These are phyloP conservation scores for Amniataba percoides DNA, from an alignment of 2,797 vertebrate species.

Conservation along the genomic window DNA sequence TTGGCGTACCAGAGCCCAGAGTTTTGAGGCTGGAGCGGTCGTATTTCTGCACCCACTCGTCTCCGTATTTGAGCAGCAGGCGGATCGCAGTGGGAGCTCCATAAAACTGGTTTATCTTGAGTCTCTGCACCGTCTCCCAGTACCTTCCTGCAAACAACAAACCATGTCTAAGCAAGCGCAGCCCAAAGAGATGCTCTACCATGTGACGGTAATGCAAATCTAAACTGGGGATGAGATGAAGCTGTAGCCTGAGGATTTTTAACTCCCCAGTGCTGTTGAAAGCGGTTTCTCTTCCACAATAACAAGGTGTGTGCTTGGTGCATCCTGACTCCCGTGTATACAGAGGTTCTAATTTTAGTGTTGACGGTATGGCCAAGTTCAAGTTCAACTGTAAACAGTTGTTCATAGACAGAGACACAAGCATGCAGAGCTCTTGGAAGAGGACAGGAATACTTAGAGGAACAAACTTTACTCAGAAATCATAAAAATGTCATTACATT, in stretches of 20 bases:
- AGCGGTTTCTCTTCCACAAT: slow-evolving; percentile 4
- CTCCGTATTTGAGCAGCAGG: slow-evolving; percentile 92
- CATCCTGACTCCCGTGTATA: slow-evolving; percentile 17
- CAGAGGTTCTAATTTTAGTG: slow-evolving; percentile 46
- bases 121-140: slow-evolving; percentile 94
- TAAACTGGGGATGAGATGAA: background rate
- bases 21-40: slow-evolving; percentile 93
- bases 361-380: slow-evolving; percentile 25
- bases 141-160: slow-evolving; percentile 89
- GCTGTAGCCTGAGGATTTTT: background rate
- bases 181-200: background rate
- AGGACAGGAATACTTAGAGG: slow-evolving; percentile 3
- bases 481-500: background rate
- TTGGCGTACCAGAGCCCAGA: slow-evolving; percentile 91
- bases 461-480: background rate
- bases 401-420: slow-evolving; percentile 17
- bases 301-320: background rate
- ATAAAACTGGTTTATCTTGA: slow-evolving; percentile 97
- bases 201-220: background rate
- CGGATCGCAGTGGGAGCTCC: slow-evolving; percentile 95
- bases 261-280: background rate
- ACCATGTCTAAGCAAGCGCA: background rate
- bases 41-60: slow-evolving; percentile 94
- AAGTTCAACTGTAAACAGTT: slow-evolving; percentile 49
- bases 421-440: background rate